Evolutionary conservation across 2,113 vertebrate genomes (phyloP), one percentile per base, ranked within the genome.

Genomic region (Hippocampus mohnikei): DNA sequence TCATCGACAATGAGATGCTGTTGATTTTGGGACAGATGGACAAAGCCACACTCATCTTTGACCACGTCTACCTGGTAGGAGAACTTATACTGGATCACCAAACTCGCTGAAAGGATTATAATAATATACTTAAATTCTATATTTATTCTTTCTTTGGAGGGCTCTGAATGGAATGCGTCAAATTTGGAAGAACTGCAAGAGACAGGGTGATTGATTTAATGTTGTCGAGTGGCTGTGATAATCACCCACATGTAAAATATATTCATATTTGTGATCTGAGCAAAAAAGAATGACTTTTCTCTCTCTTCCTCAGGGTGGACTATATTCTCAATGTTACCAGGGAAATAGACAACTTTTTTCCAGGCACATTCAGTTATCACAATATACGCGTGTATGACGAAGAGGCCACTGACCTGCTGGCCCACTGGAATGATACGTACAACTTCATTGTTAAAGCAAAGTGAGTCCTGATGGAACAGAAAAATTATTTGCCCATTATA

Each of bases 11-110:
- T 0, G 97, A 99, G 87, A 98, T 99, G 95, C 92, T 98, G 66
- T 93, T 97, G 18, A 98, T 99, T 87, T 88, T 99, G 79, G 97
- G 97, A 6, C 97, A 99, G 91, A 99, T 99, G 97, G 97, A 99
- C 91, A 99, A 98, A 83, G 94, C 97, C 1, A 95, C 96, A 10
- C 94, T 97, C 62, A 98, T 99, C 82, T 98, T 98, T 65, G 96
- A 99, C 78, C 95, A 99, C 11, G 91, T 99, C 1, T 99, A 98
- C 85, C 91, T 99, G 86, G 97, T 99, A 85, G 87, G 94, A 69
- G 50, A 75, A 46, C 13, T 42, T 20, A 72, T 66, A 27, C 33
- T 11, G 1, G 15, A 25, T 63, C 33, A 27, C 48, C 55, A 8
- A 77, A 74, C 23, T 33, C 21, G 55, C 10, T 67, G 9, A 41